Percentiles rank a stretch among this genome's conserved stretches.
Evolutionary conservation across 2,113 vertebrate species (phyloP).

Genomic region (Aleadryas rufinucha): DNA sequence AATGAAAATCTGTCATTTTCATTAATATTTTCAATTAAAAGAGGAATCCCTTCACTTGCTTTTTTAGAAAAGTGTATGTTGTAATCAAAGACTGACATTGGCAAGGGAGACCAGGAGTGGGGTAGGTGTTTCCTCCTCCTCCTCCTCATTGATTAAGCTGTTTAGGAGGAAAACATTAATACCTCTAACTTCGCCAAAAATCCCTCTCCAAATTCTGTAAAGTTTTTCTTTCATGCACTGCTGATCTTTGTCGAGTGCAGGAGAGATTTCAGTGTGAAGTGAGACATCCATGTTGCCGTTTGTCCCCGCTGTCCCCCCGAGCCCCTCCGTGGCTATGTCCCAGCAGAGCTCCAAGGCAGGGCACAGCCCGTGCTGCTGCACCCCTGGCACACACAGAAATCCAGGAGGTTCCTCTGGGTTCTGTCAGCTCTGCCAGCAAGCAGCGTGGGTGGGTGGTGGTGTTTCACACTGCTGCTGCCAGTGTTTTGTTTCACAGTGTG

Average conservation of each 20-base stretch:
- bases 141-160: not conserved
- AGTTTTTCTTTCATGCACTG: not conserved
- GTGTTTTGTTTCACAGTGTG: not conserved
- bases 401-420: not conserved
- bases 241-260: not conserved
- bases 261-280: not conserved
- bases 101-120: not conserved
- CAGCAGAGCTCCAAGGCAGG: not conserved
- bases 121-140: not conserved
- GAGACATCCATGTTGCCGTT: not conserved
- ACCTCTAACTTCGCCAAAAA: not conserved
- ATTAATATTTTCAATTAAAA: not conserved
- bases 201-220: not conserved
- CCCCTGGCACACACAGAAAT: not conserved
- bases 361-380: not conserved
- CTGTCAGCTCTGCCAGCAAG: not conserved
- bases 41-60: not conserved
- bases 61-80: not conserved
- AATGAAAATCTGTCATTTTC: not conserved
- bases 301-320: not conserved
- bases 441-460: not conserved
- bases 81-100: not conserved
- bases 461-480: not conserved
- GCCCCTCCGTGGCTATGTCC: not conserved
- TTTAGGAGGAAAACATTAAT: not conserved